Evolutionary conservation across 37 sponge, comb jelly and placozoan species (phyloP).

Genomic region (Eunapius fragilis): DNA sequence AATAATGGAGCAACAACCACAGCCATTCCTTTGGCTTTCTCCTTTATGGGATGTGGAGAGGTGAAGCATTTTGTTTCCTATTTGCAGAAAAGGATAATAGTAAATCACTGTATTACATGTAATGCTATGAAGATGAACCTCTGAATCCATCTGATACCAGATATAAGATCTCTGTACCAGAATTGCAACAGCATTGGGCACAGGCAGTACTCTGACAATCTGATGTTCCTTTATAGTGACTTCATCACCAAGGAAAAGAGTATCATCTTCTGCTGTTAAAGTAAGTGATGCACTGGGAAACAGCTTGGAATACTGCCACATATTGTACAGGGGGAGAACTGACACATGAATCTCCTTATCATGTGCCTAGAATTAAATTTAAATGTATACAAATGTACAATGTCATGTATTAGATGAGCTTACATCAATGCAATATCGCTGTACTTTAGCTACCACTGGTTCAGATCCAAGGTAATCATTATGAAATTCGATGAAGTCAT

Average conservation of each 20-base stretch:
- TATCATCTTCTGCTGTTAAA: not conserved
- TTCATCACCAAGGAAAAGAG: not conserved
- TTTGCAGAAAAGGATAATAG: not conserved
- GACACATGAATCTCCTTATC: too few relatives aligned
- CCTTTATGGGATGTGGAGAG: not conserved
- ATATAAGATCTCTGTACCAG: not conserved
- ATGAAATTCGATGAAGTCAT: too few relatives aligned
- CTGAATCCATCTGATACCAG: not conserved
- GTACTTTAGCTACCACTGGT: too few relatives aligned
- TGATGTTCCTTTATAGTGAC: not conserved
- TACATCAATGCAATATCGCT: too few relatives aligned
- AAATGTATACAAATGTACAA: too few relatives aligned
- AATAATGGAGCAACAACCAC: constrained; percentile 27
- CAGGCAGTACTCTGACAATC: not conserved
- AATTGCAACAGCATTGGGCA: not conserved
- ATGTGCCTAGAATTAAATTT: too few relatives aligned
- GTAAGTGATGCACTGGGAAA: not conserved
- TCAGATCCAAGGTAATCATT: too few relatives aligned
- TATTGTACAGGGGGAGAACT: too few relatives aligned
- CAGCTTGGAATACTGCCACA: not conserved
- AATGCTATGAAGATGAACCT: not conserved
- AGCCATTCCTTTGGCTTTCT: not conserved
- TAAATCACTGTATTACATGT: not conserved
- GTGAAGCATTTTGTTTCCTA: not conserved
- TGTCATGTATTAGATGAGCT: too few relatives aligned